Evolutionary conservation across 2,888 invertebrate species (phyloP).

Genomic region (Epiblema foenella): DNA sequence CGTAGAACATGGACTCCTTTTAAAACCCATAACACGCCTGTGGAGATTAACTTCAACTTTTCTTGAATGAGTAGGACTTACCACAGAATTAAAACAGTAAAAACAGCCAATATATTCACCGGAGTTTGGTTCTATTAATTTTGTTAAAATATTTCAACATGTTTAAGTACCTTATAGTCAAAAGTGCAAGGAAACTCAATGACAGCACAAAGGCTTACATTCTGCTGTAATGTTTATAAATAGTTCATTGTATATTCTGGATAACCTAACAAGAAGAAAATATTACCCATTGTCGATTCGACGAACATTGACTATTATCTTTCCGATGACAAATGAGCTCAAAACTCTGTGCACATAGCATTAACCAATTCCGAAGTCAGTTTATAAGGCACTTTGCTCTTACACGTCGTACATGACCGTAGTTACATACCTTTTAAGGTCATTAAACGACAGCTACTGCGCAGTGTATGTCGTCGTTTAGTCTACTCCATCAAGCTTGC

Average conservation of each 20-base stretch:
- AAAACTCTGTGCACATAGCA: constrained; percentile 61
- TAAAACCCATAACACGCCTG: background rate
- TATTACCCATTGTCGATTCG: constrained; percentile 73
- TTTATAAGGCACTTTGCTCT: constrained; percentile 45
- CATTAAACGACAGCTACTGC: constrained; percentile 39
- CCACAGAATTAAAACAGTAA: background rate
- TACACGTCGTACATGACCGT: constrained; percentile 58
- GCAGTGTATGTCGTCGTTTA: constrained; percentile 52
- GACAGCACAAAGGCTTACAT: constrained; percentile 27
- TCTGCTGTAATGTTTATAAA: constrained; percentile 37
- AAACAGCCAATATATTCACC: background rate
- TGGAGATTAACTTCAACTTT: background rate
- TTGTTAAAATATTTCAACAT: background rate
- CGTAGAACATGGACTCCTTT: background rate
- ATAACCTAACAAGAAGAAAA: constrained; percentile 62
- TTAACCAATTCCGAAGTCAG: constrained; percentile 50
- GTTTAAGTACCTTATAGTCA: background rate
- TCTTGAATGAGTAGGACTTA: background rate
- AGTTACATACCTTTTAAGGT: constrained; percentile 45
- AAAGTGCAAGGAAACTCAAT: constrained; percentile 1
- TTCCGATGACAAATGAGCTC: constrained; percentile 74
- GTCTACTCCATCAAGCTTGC: constrained; percentile 48
- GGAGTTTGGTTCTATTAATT: background rate
- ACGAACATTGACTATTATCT: constrained; percentile 71
- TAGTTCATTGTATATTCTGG: constrained; percentile 46